A percentile compares a stretch with the other conserved stretches of the same genome.
These are phyloP conservation scores for Adineta ricciae DNA, from an alignment of 2,888 invertebrate genomes.

Conservation along the genomic window DNA sequence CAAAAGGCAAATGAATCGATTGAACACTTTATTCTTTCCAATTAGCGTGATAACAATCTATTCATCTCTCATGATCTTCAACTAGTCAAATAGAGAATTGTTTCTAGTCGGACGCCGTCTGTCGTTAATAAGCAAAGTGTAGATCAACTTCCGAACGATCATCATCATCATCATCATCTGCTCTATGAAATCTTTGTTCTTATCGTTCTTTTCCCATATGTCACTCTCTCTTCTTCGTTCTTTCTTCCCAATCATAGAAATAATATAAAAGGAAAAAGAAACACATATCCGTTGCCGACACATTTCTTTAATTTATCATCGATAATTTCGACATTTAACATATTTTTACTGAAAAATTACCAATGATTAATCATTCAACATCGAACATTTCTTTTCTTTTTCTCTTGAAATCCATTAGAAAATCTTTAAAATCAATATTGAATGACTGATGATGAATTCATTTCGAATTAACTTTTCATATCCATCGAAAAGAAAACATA, in stretches of 20 bases:
- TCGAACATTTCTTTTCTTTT: no score
- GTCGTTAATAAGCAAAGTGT: constrained; percentile 15
- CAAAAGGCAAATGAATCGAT: not conserved
- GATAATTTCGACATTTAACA: not conserved
- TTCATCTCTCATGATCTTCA: not conserved
- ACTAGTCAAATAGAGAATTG: constrained; percentile 15
- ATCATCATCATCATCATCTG: constrained; percentile 8
- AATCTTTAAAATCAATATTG: not conserved
- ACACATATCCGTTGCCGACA: constrained; percentile 13
- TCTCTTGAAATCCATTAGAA: not conserved
- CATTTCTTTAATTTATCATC: not conserved
- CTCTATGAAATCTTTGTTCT: constrained; percentile 3
- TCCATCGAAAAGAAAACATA: not conserved
- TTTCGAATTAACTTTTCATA: not conserved
- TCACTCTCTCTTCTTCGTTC: not conserved
- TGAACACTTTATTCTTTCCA: not conserved
- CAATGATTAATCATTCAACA: no score
- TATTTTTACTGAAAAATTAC: not conserved
- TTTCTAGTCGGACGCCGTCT: constrained; percentile 13
- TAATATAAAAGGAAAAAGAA: not conserved
- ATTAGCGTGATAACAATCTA: constrained; percentile 15
- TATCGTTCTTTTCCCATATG: constrained; percentile 15
- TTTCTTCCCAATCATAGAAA: not conserved
- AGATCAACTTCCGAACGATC: not conserved
- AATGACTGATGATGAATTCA: not conserved